Base-by-base conservation (phyloP, 2,113 vertebrate genomes). In the Triplophysa tibetana region DNA sequence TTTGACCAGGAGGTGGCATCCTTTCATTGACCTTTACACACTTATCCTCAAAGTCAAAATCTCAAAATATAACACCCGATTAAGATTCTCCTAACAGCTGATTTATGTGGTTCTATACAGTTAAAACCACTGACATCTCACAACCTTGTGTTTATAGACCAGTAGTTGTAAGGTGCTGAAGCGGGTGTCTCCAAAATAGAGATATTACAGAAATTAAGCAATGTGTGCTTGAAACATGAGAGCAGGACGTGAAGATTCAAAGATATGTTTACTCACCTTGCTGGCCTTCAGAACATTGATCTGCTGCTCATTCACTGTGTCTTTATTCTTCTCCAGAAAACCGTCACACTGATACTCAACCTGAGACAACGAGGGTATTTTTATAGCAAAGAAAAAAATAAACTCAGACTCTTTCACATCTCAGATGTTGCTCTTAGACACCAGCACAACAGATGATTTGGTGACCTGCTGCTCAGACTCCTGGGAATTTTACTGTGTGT, bases 261-360 rank as follows among this genome's bases (percentile, higher is more conserved):
- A 38, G 33, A 38, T 38, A 38, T 38, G 33, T 14, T 14, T 14
- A 63, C 89, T 86, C 82, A 99, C 98, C 96, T 98, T 98, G 94
- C 97, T 99, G 89, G 96, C 94, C 85, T 96, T 98, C 86, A 99
- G 88, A 79, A 99, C 96, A 72, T 95, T 94, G 89, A 99, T 97
- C 93, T 98, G 97, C 78, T 99, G 97, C 89, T 98, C 97, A 87
- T 97, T 98, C 84, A 99, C 97, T 0, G 98, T 99, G 87, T 99
- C 98, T 90, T 99, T 99, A 91, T 99, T 99, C 90, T 99, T 99
- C 91, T 95, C 97, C 80, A 99, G 90, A 91, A 99, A 99, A 23
- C 97, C 96, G 26, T 99, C 98, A 87, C 98, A 99, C 70, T 98
- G 98, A 87, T 99, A 99, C 84, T 99, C 97, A 78, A 99, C 98